Evolutionary conservation across 1,140 invertebrate genomes (phyloP).

Genomic region (Ephestia elutella): DNA sequence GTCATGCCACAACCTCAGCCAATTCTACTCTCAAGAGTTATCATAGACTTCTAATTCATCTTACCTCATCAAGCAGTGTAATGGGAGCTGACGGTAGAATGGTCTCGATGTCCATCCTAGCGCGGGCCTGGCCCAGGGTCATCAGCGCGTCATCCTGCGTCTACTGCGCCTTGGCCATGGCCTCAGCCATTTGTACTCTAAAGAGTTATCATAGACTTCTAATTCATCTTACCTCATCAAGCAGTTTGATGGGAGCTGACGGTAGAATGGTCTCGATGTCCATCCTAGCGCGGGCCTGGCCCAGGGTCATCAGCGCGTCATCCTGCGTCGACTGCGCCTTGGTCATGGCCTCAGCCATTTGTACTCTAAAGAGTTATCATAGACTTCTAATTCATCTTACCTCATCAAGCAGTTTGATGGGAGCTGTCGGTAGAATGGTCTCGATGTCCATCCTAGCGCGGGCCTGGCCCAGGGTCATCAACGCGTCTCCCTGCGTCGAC

Average conservation of each 20-base stretch:
- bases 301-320: conserved; percentile 53
- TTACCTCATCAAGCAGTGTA: too few species aligned
- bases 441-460: conserved; percentile 51
- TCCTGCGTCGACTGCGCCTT: conserved; percentile 44
- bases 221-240: conserved; percentile 28
- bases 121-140: conserved; percentile 52
- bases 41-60: too few species aligned
- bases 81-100: too few species aligned
- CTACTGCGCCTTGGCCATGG: conserved; percentile 45
- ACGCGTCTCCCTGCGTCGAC: conserved; percentile 48
- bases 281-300: conserved; percentile 53
- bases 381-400: conserved; percentile 19
- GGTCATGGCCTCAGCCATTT: conserved; percentile 47
- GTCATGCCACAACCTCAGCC: conserved; percentile 52
- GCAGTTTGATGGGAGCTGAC: too few species aligned
- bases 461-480: conserved; percentile 58
- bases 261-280: conserved; percentile 54
- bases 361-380: too few species aligned
- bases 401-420: conserved; percentile 50
- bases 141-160: conserved; percentile 52
- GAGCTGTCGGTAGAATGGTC: conserved; percentile 49
- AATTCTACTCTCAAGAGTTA: too few species aligned
- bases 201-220: too few species aligned
- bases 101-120: conserved; percentile 56
- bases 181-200: conserved; percentile 25